A percentile compares a stretch with the other conserved stretches of the same genome.
Evolutionary conservation across 2,797 vertebrate species (phyloP).

Genomic region (Coranthus polyacanthus): DNA sequence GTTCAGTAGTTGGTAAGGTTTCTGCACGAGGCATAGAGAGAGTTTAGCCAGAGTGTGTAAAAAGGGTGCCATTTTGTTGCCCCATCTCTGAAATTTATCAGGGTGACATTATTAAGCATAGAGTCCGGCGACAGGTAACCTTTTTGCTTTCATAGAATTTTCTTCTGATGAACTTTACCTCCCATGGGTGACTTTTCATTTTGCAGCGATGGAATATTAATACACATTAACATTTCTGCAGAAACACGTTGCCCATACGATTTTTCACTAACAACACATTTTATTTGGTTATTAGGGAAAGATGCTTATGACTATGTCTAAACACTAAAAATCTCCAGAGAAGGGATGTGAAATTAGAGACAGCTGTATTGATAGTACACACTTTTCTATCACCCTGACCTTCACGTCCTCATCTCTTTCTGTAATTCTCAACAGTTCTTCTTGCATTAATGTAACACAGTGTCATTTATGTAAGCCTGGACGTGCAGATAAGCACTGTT

Average conservation of each 20-base stretch:
- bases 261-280: neutral
- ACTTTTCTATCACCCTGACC: neutral
- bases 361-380: too few relatives aligned
- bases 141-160: conserved; percentile 6
- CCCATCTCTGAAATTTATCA: conserved; percentile 13
- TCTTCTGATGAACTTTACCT: neutral
- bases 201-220: conserved; percentile 4
- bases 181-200: conserved; percentile 7
- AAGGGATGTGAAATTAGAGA: too few relatives aligned
- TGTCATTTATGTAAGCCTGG: neutral
- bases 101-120: conserved; percentile 6
- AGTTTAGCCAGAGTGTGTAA: conserved; percentile 56
- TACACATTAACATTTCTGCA: conserved; percentile 8
- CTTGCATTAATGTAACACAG: neutral
- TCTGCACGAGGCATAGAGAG: conserved; percentile 58
- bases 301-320: neutral
- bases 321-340: conserved; percentile 7
- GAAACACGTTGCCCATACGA: neutral
- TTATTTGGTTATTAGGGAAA: neutral
- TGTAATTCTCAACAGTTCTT: neutral
- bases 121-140: neutral
- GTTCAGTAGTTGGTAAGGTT: conserved; percentile 49
- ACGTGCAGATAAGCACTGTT: too few relatives aligned
- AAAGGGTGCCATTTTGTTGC: neutral
- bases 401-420: neutral